Evolutionary conservation across 2,113 vertebrate species (phyloP).

Genomic region (Oryzias javanicus): DNA sequence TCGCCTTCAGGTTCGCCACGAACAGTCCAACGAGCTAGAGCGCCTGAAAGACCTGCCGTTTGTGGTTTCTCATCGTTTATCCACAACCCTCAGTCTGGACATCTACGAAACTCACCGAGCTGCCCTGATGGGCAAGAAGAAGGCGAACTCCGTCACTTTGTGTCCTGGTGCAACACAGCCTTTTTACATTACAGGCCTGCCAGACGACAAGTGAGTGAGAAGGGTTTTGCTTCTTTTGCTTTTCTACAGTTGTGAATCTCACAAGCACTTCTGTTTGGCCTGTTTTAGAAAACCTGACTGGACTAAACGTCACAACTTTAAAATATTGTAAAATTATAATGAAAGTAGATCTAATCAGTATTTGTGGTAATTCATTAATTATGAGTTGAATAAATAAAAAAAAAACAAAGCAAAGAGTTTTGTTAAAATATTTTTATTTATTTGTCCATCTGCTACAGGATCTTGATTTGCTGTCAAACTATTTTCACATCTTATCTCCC

Average conservation of each 20-base stretch:
- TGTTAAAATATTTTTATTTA: no score
- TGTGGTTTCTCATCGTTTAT: conserved; percentile 92
- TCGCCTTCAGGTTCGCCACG: conserved; percentile 94
- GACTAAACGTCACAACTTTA: no score
- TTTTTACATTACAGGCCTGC: conserved; percentile 91
- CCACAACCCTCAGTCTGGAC: conserved; percentile 89
- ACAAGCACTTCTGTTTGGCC: neutral
- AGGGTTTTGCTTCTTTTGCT: fast-evolving
- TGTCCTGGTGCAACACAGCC: conserved; percentile 87
- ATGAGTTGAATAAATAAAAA: no score
- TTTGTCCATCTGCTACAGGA: no score
- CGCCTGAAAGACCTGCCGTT: conserved; percentile 96
- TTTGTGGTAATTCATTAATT: no score
- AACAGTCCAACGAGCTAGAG: conserved; percentile 92
- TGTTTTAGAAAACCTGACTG: neutral
- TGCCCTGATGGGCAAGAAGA: conserved; percentile 94
- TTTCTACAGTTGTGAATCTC: neutral
- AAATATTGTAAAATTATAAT: no score
- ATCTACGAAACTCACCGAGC: conserved; percentile 92
- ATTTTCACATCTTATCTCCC: no score
- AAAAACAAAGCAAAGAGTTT: no score
- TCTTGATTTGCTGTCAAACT: no score
- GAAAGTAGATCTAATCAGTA: no score
- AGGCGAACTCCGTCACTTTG: conserved; percentile 88
- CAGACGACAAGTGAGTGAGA: conserved; percentile 93